A percentile compares a stretch with the other conserved stretches of the same genome.
These are phyloP conservation scores for Gallinago jamesoni DNA, from an alignment of 2,113 vertebrate species.

Conservation along the genomic window DNA sequence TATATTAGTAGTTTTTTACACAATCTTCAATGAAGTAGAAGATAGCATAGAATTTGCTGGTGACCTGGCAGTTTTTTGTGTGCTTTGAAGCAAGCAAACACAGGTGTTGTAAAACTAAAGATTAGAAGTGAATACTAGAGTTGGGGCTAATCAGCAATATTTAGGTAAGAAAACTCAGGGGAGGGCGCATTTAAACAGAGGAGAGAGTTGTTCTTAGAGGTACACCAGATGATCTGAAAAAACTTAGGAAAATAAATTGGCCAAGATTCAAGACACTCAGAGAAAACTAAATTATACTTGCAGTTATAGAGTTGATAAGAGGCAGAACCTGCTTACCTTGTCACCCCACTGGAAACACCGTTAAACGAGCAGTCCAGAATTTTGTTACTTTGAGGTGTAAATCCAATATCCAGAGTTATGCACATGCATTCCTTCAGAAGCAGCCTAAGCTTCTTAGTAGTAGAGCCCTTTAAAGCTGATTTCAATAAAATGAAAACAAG, in stretches of 20 bases:
- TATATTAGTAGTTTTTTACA: neutral
- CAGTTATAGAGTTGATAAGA: neutral
- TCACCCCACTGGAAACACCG: neutral
- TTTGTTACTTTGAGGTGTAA: neutral
- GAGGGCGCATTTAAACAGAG: neutral
- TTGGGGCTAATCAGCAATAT: neutral
- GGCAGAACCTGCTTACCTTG: neutral
- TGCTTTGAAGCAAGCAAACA: neutral
- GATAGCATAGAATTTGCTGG: neutral
- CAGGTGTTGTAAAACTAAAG: neutral
- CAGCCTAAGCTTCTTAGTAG: slow-evolving; percentile 13
- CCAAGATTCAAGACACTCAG: neutral
- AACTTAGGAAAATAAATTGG: neutral
- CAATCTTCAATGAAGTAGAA: neutral
- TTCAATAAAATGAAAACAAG: slow-evolving; percentile 69
- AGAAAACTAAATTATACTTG: neutral
- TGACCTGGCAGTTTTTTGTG: neutral
- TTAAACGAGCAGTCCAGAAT: neutral
- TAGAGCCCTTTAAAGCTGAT: slow-evolving; percentile 58
- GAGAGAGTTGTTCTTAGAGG: neutral
- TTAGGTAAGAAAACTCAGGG: neutral
- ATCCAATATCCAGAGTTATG: neutral
- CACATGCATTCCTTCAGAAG: slow-evolving; percentile 35
- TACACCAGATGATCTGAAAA: neutral
- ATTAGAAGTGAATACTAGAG: neutral